Evolutionary conservation across 2,113 vertebrate species (phyloP), one percentile per base, ranked within the genome.

Genomic region (Trichomycterus rosablanca): DNA sequence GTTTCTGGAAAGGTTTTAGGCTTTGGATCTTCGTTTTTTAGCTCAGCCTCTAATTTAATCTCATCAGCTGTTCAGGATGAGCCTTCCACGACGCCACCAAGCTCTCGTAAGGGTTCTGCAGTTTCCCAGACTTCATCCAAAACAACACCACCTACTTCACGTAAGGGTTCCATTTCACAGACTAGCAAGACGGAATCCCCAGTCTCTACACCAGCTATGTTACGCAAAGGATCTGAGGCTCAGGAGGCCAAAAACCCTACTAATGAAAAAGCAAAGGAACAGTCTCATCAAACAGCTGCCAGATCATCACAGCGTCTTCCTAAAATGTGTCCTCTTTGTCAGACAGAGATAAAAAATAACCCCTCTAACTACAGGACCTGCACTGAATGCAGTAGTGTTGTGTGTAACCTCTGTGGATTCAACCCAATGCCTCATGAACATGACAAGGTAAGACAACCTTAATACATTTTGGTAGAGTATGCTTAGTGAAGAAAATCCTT

Each of bases 331-430:
- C 90, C 86, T 5, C 85, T 93, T 45, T 93, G 91, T 77, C 88
- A 88, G 82, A 86, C 75, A 69, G 81, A 74, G 63, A 83, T 93
- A 66, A 90, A 88, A 49, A 74, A 82, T 67, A 88, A 88, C 39
- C 80, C 83, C 8, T 82, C 87, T 10, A 93, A 92, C 76, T 91
- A 83, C 62, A 88, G 75, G 50, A 87, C 81, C 0, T 93, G 91
- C 56, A 93, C 90, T 0, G 83, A 88, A 66, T 92, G 91, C 84
- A 89, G 89, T 79, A 84, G 80, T 1, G 73, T 77, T 34, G 89
- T 92, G 28, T 93, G 91, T 75, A 91, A 88, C 35, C 86, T 88
- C 45, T 93, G 90, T 89, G 91, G 91, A 85, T 93, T 93, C 87
- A 93, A 91, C 67, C 90, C 90, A 0, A 85, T 76, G 44, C 37